Conservation (phyloP, 2,797 vertebrate genomes). For the Myiotriccus ornatus region DNA sequence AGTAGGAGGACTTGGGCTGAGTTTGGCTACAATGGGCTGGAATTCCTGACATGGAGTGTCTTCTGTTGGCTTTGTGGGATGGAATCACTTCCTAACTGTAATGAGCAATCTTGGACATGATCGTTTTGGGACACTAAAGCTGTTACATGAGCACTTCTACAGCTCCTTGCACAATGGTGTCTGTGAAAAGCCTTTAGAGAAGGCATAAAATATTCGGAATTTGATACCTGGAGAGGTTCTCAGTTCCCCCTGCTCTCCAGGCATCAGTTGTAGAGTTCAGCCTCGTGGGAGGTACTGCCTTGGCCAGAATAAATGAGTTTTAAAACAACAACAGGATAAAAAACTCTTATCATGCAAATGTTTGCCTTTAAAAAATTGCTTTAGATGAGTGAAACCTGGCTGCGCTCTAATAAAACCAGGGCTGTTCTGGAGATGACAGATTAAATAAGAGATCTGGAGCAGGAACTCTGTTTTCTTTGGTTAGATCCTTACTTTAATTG, state of each 20-base stretch:
- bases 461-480: neutral
- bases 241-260: neutral
- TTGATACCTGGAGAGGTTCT: neutral
- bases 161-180: neutral
- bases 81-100: conserved; percentile 41
- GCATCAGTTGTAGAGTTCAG: neutral
- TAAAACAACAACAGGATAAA: neutral
- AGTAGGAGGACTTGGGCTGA: neutral
- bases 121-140: neutral
- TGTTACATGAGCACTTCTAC: neutral
- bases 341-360: neutral
- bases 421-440: neutral
- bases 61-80: conserved; percentile 24
- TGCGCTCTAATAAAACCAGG: neutral
- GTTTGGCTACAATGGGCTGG: conserved; percentile 20
- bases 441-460: neutral
- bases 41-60: conserved; percentile 24
- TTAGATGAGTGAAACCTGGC: neutral
- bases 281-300: neutral
- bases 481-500: neutral
- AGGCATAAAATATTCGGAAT: conserved; percentile 26
- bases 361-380: neutral
- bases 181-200: conserved; percentile 3
- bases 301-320: conserved; percentile 4
- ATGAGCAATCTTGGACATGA: neutral